phyloP scores from a whole-genome alignment of 2,888 invertebrate species.

The Lasioglossum figueresi region DNA sequence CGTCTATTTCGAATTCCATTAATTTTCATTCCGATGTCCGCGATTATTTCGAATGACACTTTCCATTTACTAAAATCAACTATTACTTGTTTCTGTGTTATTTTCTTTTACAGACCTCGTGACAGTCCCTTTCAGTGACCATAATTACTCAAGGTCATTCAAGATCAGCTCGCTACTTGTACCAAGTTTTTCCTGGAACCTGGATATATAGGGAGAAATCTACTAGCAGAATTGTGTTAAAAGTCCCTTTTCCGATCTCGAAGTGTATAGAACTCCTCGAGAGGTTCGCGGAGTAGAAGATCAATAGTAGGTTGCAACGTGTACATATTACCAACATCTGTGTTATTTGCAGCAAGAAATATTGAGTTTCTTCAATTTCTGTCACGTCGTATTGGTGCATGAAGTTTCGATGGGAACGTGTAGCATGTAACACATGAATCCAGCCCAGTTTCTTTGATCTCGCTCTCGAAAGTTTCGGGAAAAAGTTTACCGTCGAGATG shows the following conservation, averaged over 20 bases:
- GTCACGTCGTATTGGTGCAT: not conserved
- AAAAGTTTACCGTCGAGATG: not conserved
- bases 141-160: no score
- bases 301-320: not conserved
- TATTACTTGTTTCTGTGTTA: no score
- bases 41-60: not conserved
- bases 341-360: not conserved
- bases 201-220: not conserved
- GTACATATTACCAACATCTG: not conserved
- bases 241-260: not conserved
- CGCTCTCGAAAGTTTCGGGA: not conserved
- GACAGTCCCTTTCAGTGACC: no score
- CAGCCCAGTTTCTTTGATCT: not conserved
- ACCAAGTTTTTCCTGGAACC: not conserved
- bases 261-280: not conserved
- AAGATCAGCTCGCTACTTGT: no score
- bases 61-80: no score
- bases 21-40: not conserved
- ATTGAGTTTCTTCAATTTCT: not conserved
- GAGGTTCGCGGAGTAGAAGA: not conserved
- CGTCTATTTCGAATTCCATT: not conserved
- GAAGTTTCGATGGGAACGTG: not conserved
- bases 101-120: no score
- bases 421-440: not conserved
- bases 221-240: not conserved